A percentile compares a stretch with the other conserved stretches of the same genome.
Evolutionary conservation across 1,140 invertebrate species (phyloP).

Genomic region (Panagrolaimus sp.): DNA sequence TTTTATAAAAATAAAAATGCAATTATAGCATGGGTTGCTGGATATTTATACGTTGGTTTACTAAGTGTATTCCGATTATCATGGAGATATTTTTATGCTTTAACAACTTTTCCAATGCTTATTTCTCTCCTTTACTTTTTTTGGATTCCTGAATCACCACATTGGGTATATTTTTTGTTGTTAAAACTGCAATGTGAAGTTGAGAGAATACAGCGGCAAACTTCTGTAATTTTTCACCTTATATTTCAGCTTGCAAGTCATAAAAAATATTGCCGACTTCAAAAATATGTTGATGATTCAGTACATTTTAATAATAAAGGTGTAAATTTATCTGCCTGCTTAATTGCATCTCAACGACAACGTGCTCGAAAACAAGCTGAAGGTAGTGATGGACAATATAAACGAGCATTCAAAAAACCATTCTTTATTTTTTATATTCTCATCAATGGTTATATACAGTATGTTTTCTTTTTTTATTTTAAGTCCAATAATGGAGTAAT

Average conservation of each 20-base stretch:
- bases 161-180: not conserved
- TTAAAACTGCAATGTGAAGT: too few species aligned
- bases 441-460: conserved; percentile 20
- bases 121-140: not conserved
- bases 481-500: too few species aligned
- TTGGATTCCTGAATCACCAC: not conserved
- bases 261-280: conserved; percentile 1
- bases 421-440: conserved; percentile 7
- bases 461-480: conserved; percentile 12
- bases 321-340: not conserved
- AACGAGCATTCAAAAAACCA: conserved; percentile 15
- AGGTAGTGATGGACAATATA: conserved; percentile 2
- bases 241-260: conserved; percentile 4
- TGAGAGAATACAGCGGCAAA: too few species aligned
- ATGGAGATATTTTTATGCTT: not conserved
- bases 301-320: not conserved
- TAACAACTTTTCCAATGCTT: not conserved
- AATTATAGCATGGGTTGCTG: conserved; percentile 11
- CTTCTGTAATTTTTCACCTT: too few species aligned
- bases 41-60: conserved; percentile 17
- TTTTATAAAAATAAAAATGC: too few species aligned
- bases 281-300: conserved; percentile 14
- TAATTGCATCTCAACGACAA: not conserved
- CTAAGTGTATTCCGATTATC: not conserved
- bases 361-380: not conserved